phyloP scores from a whole-genome alignment of 2,888 invertebrate genomes.

The Oeneis ivallda region DNA sequence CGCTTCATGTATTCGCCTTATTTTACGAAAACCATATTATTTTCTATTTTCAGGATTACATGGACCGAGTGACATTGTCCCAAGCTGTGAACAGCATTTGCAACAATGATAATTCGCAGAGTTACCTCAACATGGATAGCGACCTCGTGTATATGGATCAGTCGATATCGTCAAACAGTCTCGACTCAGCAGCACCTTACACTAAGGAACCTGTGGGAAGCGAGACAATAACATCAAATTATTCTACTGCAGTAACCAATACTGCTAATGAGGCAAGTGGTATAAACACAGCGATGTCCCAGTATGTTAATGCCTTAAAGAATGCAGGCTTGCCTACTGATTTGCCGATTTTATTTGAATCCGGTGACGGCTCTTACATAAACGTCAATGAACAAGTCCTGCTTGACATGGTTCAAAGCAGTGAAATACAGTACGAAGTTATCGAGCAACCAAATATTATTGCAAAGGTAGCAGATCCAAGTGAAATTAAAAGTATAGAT shows the following conservation, averaged over 20 bases:
- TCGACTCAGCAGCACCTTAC: constrained; percentile 61
- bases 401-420: constrained; percentile 78
- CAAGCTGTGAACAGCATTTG: constrained; percentile 76
- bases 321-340: constrained; percentile 74
- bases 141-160: constrained; percentile 75
- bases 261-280: constrained; percentile 53
- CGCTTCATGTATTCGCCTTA: too few relatives aligned
- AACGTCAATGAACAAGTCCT: constrained; percentile 84
- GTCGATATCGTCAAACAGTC: constrained; percentile 58
- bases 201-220: constrained; percentile 60
- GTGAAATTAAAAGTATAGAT: constrained; percentile 77
- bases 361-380: constrained; percentile 84
- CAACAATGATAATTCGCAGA: constrained; percentile 62
- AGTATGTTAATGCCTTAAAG: constrained; percentile 76
- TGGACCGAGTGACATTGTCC: constrained; percentile 71
- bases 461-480: constrained; percentile 74
- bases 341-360: constrained; percentile 83
- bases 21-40: neutral
- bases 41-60: constrained; percentile 63
- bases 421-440: constrained; percentile 77
- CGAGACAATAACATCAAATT: constrained; percentile 63
- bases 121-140: constrained; percentile 67
- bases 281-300: constrained; percentile 71
- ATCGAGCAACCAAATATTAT: constrained; percentile 79
- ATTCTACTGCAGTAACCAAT: constrained; percentile 53